Conservation (phyloP, 2,113 vertebrate genomes). For the Xyliphius kryptos region DNA sequence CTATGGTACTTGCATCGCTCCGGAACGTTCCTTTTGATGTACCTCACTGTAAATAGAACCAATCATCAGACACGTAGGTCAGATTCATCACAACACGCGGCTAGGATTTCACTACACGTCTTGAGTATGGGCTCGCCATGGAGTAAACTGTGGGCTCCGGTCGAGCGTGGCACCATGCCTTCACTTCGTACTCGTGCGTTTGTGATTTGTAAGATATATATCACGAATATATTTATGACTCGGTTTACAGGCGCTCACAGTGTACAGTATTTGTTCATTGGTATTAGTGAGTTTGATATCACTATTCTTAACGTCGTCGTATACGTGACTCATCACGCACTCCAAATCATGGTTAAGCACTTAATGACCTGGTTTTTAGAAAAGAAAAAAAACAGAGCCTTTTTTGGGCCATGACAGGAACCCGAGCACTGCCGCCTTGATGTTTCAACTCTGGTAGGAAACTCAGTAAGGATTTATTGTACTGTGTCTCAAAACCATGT, state of each 20-base stretch:
- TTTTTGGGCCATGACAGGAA: slow-evolving; percentile 14
- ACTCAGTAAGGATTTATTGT: too few species aligned
- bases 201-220: slow-evolving; percentile 68
- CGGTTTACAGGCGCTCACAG: slow-evolving; percentile 56
- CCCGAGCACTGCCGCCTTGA: slow-evolving; percentile 41
- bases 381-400: too few species aligned
- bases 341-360: slow-evolving; percentile 14
- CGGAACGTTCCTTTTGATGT: slow-evolving; percentile 30
- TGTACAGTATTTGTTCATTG: slow-evolving; percentile 47
- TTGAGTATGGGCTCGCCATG: slow-evolving; percentile 9
- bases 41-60: slow-evolving; percentile 45
- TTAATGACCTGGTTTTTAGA: too few species aligned
- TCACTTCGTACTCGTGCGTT: slow-evolving; percentile 54
- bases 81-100: not conserved
- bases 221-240: slow-evolving; percentile 62
- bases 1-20: slow-evolving; percentile 26
- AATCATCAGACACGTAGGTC: slow-evolving; percentile 9
- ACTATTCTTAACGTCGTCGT: slow-evolving; percentile 41
- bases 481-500: not conserved
- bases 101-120: slow-evolving; percentile 20
- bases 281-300: slow-evolving; percentile 47
- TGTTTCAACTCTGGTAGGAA: slow-evolving; percentile 21
- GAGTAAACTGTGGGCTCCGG: too few species aligned
- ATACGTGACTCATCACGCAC: not conserved
- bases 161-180: too few species aligned